Evolutionary conservation across 2,113 vertebrate species (phyloP), one percentile per base, ranked within the genome.

Genomic region (Xiphophorus maculatus): DNA sequence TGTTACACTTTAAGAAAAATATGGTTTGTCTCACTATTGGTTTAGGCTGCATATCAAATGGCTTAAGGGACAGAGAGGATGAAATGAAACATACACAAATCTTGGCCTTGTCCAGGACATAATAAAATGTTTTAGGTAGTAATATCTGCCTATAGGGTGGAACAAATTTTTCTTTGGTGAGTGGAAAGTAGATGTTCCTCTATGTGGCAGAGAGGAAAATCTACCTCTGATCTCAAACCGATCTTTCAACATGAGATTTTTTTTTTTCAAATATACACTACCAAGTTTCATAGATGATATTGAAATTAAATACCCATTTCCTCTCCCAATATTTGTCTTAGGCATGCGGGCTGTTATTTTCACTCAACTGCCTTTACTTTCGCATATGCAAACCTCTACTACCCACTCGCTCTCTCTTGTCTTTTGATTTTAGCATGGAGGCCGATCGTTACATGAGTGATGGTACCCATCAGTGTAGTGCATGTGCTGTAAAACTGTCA

Each of bases 401-500:
- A 32, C 77, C 77, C 69, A 66, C 67, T 84, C 79, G 22, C 82
- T 87, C 60, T 66, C 69, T 80, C 75, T 85, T 61, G 69, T 86
- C 79, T 84, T 88, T 91, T 93, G 92, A 84, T 88, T 88, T 92
- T 88, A 88, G 91, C 65, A 67, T 86, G 82, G 71, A 83, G 76
- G 92, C 90, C 90, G 92, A 92, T 93, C 91, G 88, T 94, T 91
- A 84, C 74, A 87, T 96, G 95, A 96, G 91, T 94, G 92, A 89
- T 94, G 93, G 90, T 65, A 79, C 90, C 93, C 87, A 90, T 94
- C 94, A 90, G 88, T 87, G 84, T 93, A 93, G 93, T 96, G 95
- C 94, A 93, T 93, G 93, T 94, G 94, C 92, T 94, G 94, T 95
- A 93, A 93, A 92, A 93, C 94, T 95, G 93, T 95, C 94, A 90